These are phyloP conservation scores for Gymnosoma rotundatum DNA, from an alignment of 2,888 invertebrate species.

Conservation along the genomic window DNA sequence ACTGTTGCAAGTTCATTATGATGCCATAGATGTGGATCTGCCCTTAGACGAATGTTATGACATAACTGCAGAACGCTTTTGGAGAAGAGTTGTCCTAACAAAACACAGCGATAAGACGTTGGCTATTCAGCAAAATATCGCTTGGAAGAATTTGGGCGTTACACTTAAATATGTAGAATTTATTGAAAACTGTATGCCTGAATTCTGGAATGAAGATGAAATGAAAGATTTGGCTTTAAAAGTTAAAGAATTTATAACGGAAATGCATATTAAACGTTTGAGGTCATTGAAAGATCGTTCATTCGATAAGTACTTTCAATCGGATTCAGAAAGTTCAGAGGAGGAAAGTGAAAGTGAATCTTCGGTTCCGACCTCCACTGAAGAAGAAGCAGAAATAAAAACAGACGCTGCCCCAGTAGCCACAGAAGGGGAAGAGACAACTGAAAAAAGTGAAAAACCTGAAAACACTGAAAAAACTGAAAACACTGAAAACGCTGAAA, in stretches of 20 bases:
- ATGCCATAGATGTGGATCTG: conserved; percentile 74
- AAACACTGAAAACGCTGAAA: neutral
- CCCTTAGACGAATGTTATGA: conserved; percentile 76
- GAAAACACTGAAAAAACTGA: too few relatives aligned
- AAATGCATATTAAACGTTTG: conserved; percentile 76
- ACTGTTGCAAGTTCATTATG: conserved; percentile 75
- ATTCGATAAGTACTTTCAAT: conserved; percentile 71
- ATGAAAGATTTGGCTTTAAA: conserved; percentile 73
- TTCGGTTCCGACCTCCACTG: conserved; percentile 21
- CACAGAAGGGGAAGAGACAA: too few relatives aligned
- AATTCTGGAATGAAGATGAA: conserved; percentile 75
- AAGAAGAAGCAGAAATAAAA: neutral
- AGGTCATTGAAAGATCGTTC: conserved; percentile 74
- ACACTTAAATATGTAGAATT: conserved; percentile 77
- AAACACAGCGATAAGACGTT: conserved; percentile 74
- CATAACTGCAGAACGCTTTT: conserved; percentile 75
- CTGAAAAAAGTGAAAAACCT: too few relatives aligned
- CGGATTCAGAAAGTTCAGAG: conserved; percentile 31
- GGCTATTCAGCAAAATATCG: conserved; percentile 70
- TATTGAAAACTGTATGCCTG: conserved; percentile 76
- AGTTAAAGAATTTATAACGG: conserved; percentile 73
- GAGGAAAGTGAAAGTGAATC: conserved; percentile 59
- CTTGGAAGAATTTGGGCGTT: conserved; percentile 76
- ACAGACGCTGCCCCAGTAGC: too few relatives aligned
- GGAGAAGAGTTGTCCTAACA: conserved; percentile 77